Evolutionary conservation across 1,140 invertebrate species (phyloP).

Genomic region (Leptinotarsa lineolata): DNA sequence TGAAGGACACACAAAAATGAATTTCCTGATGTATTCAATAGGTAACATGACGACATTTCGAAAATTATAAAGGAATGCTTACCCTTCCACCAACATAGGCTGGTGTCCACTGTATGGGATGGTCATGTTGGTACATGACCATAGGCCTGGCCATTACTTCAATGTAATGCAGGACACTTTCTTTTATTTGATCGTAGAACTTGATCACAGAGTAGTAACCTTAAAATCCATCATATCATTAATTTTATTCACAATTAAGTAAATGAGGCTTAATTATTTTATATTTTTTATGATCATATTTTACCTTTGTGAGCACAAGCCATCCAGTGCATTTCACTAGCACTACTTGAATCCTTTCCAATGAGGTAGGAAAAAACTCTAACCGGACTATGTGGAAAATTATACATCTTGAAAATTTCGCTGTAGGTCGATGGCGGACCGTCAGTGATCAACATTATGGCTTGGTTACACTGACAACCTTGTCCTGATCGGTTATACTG

Average conservation of each 20-base stretch:
- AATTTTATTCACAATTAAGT: not conserved
- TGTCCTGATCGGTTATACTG: slow-evolving; percentile 79
- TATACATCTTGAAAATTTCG: slow-evolving; percentile 78
- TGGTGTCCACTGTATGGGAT: slow-evolving; percentile 89
- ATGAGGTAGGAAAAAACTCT: slow-evolving; percentile 96
- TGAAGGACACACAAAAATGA: no score
- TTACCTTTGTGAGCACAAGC: slow-evolving; percentile 96
- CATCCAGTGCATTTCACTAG: slow-evolving; percentile 86
- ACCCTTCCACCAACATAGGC: slow-evolving; percentile 88
- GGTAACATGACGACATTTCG: not conserved
- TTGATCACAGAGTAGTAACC: slow-evolving; percentile 52
- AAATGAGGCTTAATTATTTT: not conserved
- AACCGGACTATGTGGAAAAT: slow-evolving; percentile 88
- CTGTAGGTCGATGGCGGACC: slow-evolving; percentile 77
- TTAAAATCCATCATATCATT: slow-evolving; percentile 32
- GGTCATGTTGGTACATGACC: slow-evolving; percentile 87
- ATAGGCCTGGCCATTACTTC: slow-evolving; percentile 87
- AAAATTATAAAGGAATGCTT: slow-evolving; percentile 47
- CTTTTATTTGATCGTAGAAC: slow-evolving; percentile 58
- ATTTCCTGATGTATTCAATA: no score
- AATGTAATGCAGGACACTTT: slow-evolving; percentile 89
- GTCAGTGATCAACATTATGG: slow-evolving; percentile 94
- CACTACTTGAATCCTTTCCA: slow-evolving; percentile 87
- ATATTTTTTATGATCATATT: not conserved
- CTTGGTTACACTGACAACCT: slow-evolving; percentile 95